A percentile compares a stretch with the other conserved stretches of the same genome.
These are phyloP conservation scores for Australoheros facetus DNA, from an alignment of 2,797 vertebrate genomes.

Conservation along the genomic window DNA sequence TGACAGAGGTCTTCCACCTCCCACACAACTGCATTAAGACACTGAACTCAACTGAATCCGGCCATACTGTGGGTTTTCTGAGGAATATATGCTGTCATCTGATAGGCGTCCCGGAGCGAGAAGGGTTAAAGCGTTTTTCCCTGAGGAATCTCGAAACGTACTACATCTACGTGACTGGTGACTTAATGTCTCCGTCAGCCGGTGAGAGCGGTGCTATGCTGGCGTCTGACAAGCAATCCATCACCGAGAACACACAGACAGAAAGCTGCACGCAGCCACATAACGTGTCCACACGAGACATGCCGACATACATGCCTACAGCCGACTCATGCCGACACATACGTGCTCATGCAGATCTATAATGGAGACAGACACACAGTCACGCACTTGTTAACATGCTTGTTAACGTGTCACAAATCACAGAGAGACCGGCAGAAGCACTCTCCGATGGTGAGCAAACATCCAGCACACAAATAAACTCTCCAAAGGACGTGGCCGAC, in stretches of 20 bases:
- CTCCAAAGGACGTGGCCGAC: conserved; percentile 32
- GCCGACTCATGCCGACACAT: neutral
- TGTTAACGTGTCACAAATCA: conserved; percentile 30
- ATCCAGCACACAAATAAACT: conserved; percentile 25
- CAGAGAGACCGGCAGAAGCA: conserved; percentile 30
- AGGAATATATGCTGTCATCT: conserved; percentile 59
- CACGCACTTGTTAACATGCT: conserved; percentile 50
- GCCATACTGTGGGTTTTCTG: conserved; percentile 19
- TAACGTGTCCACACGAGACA: conserved; percentile 50
- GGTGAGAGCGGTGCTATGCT: conserved; percentile 63
- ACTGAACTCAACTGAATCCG: conserved; percentile 25
- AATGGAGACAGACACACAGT: conserved; percentile 20
- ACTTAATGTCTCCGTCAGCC: conserved; percentile 79
- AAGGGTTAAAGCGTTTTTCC: conserved; percentile 79
- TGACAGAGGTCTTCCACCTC: conserved; percentile 47
- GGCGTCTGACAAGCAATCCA: conserved; percentile 80
- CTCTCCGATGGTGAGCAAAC: conserved; percentile 22
- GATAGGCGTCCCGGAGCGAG: conserved; percentile 56
- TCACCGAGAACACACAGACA: conserved; percentile 77
- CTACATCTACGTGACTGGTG: conserved; percentile 76
- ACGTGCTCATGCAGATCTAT: neutral
- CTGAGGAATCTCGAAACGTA: conserved; percentile 68
- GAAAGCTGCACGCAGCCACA: conserved; percentile 56
- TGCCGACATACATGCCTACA: conserved; percentile 33
- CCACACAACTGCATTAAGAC: conserved; percentile 43